Base-by-base conservation (phyloP, 2,113 vertebrate species). In the Sylvia atricapilla region DNA sequence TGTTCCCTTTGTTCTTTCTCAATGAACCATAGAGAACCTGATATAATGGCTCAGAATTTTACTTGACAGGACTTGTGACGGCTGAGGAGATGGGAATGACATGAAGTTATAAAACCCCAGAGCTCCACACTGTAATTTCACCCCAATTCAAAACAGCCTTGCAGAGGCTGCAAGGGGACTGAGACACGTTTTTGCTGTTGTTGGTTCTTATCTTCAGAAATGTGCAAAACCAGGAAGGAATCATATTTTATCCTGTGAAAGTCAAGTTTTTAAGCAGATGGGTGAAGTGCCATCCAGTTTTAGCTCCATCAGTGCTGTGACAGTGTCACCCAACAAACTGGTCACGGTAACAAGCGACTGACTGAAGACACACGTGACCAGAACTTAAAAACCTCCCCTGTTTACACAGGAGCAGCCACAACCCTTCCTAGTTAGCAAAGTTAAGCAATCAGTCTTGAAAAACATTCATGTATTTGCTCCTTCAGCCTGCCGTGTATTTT, bases 1-100 rank as follows among this genome's bases (percentile, higher is more conserved):
- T 90, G 90, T 94, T 94, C 37, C 52, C 90, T 97, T 97, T 96
- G 96, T 96, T 97, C 93, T 91, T 94, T 91, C 90, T 96, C 93
- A 94, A 78, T 84, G 95, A 96, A 94, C 94, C 92, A 88, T 63
- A 95, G 59, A 94, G 69, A 94, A 92, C 92, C 93, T 96, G 87
- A 91, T 58, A 58, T 74, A 97, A 95, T 86, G 52, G 83, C 76
- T 96, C n/a, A 70, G 76, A 83, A 83, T 94, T 93, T 93, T 93
- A 60, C 87, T 95, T 96, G 93, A 88, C 87, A 84, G 75, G 75
- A 67, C 64, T 70, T 49, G 90, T 88, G 94, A 91, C 63, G 85
- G 88, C 64, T 89, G 79, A 97, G 52, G 76, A 95, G 90, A 93
- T 46, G 82, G 75, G 82, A 83, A 50, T 1, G 16, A 88, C 85